Percentiles rank a stretch among this genome's conserved stretches.
Conservation (phyloP, 1,140 invertebrate genomes). For the Sinella curviseta region DNA sequence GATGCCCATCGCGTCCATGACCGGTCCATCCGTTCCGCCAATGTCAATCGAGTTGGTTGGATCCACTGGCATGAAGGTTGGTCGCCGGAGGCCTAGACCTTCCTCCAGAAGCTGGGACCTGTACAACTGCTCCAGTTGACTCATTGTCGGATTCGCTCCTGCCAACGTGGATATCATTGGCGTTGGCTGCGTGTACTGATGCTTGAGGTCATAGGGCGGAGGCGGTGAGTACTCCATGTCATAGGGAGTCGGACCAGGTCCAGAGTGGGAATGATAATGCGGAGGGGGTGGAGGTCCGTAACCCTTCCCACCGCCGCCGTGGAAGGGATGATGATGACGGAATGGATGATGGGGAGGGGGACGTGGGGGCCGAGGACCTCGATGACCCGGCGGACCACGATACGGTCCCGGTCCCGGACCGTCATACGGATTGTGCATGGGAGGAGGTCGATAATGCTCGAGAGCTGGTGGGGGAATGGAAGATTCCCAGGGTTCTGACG, state of each 20-base stretch:
- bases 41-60: background rate
- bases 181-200: conserved; percentile 34
- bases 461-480: conserved; percentile 12
- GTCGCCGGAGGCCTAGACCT: background rate
- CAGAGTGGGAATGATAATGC: background rate
- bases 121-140: background rate
- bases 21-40: background rate
- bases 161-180: background rate
- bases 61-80: background rate
- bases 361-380: background rate
- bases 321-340: background rate
- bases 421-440: conserved; percentile 40
- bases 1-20: background rate
- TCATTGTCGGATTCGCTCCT: background rate
- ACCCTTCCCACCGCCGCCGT: background rate
- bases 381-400: background rate
- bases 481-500: conserved; percentile 8
- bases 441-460: conserved; percentile 40
- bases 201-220: conserved; percentile 41
- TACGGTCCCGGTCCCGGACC: background rate
- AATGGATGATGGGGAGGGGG: background rate
- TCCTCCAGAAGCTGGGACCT: background rate
- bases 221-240: background rate
- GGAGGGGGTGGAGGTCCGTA: background rate
- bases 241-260: background rate